Conservation (phyloP, 2,797 vertebrate genomes). For the Zenarchopterus dispar region DNA sequence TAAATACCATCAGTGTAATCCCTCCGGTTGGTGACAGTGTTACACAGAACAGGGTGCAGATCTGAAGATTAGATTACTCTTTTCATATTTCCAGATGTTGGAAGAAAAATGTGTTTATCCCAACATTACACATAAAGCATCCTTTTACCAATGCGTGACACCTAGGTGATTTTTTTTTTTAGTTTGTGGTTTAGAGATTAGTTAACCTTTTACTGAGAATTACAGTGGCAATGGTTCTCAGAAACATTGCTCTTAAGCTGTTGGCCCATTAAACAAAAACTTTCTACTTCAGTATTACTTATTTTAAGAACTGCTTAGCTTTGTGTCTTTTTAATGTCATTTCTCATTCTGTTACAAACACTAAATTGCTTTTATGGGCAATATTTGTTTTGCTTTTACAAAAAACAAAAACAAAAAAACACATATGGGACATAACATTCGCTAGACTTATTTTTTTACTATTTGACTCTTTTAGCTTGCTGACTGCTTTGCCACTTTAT, state of each 20-base stretch:
- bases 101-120: too few relatives aligned
- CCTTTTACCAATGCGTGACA: background rate
- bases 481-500: conserved; percentile 15
- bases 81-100: background rate
- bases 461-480: background rate
- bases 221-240: background rate
- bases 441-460: background rate
- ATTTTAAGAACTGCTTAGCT: conserved; percentile 3
- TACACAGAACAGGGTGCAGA: conserved; percentile 6
- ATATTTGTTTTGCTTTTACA: conserved; percentile 11
- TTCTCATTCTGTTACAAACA: conserved; percentile 22
- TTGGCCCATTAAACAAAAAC: conserved; percentile 12
- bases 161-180: background rate
- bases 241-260: conserved; percentile 18
- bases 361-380: conserved; percentile 19
- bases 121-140: too few relatives aligned
- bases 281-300: conserved; percentile 19
- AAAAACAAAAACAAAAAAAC: background rate
- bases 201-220: conserved; percentile 6
- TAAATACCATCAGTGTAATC: conserved; percentile 60
- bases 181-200: conserved; percentile 8
- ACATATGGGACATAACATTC: background rate
- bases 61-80: background rate
- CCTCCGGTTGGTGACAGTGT: conserved; percentile 21
- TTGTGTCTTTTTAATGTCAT: conserved; percentile 20